phyloP scores from a whole-genome alignment of 2,888 invertebrate species.

The Leptinotarsa peninsularis region DNA sequence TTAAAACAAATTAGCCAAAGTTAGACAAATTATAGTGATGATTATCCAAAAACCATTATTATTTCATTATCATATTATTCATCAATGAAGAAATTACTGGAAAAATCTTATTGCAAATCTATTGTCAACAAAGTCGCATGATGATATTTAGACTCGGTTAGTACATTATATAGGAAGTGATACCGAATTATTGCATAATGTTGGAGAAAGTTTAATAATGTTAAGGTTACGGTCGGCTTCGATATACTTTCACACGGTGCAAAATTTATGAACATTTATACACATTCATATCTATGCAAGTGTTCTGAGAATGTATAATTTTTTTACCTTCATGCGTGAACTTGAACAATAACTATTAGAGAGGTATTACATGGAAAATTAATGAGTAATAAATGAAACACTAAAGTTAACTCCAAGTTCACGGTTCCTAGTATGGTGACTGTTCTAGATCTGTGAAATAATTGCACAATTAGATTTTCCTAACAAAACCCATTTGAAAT shows the following conservation, averaged over 20 bases:
- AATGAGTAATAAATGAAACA: background rate
- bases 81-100: background rate
- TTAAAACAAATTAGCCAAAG: background rate
- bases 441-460: background rate
- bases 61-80: background rate
- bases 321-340: background rate
- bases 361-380: background rate
- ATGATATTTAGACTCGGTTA: background rate
- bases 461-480: too few relatives aligned
- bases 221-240: slow-evolving; percentile 5
- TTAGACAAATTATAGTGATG: background rate
- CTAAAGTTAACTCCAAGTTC: background rate
- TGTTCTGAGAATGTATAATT: background rate
- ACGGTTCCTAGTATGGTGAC: background rate
- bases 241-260: background rate
- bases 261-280: background rate
- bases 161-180: background rate
- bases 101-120: background rate
- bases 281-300: background rate
- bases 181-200: background rate
- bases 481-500: too few relatives aligned
- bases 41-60: background rate
- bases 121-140: background rate
- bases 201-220: slow-evolving; percentile 1
- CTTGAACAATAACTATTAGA: background rate